A percentile compares a stretch with the other conserved stretches of the same genome.
These are phyloP conservation scores for Psephotus haematonotus DNA, from an alignment of 2,113 vertebrate species.

Conservation along the genomic window DNA sequence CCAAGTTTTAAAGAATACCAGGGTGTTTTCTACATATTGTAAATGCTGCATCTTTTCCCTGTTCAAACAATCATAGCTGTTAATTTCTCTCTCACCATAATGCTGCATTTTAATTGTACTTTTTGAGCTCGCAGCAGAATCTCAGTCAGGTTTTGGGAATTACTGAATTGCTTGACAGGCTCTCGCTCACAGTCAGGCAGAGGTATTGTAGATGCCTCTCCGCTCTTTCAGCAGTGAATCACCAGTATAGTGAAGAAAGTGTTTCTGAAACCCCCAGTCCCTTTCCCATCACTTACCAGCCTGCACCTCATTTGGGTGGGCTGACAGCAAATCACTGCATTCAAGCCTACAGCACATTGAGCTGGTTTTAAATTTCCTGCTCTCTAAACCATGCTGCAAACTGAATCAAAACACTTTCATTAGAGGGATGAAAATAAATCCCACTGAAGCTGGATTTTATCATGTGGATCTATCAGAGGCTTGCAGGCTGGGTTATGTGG, in stretches of 20 bases:
- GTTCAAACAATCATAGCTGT: background rate
- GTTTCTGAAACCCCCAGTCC: background rate
- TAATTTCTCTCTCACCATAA: background rate
- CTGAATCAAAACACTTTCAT: constrained; percentile 46
- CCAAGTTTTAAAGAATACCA: background rate
- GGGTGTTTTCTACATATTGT: background rate
- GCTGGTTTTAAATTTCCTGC: constrained; percentile 58
- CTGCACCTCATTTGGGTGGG: constrained; percentile 4
- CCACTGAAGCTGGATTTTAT: constrained; percentile 39
- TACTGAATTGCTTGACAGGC: background rate
- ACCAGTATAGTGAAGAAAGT: background rate
- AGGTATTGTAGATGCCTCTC: background rate
- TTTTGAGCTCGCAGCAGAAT: background rate
- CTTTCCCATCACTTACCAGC: background rate
- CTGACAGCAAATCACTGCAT: background rate
- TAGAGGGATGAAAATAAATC: constrained; percentile 55
- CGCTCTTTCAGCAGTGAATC: background rate
- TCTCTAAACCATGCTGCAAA: constrained; percentile 41
- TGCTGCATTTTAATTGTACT: background rate
- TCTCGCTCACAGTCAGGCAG: background rate
- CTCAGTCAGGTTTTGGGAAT: background rate
- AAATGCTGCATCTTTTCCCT: background rate
- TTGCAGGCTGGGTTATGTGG: background rate
- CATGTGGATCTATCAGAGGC: background rate
- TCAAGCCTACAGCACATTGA: background rate